Percentiles rank a stretch among this genome's conserved stretches.
phyloP scores from a whole-genome alignment of 2,113 vertebrate species.

The Rhegmatorhina hoffmannsi region DNA sequence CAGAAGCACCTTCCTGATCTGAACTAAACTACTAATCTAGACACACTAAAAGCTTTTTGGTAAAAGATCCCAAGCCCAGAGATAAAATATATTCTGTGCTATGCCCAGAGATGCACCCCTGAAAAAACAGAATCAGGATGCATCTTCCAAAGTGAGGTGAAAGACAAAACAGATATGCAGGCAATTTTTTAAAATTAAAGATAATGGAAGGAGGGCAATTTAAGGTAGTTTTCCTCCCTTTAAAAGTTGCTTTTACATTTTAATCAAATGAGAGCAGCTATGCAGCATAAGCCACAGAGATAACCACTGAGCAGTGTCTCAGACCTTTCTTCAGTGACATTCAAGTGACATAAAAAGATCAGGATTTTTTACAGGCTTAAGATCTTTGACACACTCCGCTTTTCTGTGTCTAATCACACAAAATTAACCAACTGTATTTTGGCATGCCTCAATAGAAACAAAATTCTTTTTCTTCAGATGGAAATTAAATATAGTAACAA shows the following conservation, averaged over 20 bases:
- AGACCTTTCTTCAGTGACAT: not conserved
- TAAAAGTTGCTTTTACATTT: not conserved
- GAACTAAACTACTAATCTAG: not conserved
- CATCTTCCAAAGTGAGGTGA: not conserved
- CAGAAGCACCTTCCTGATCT: not conserved
- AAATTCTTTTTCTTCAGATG: not conserved
- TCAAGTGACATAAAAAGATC: not conserved
- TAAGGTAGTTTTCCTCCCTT: not conserved
- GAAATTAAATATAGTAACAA: not conserved
- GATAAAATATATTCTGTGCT: not conserved
- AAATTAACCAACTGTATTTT: not conserved
- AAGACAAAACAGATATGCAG: not conserved
- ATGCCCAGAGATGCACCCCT: not conserved
- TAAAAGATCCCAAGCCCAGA: not conserved
- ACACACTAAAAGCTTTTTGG: not conserved
- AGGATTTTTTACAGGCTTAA: not conserved
- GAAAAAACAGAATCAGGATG: not conserved
- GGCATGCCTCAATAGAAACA: not conserved
- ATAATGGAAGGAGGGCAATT: not conserved
- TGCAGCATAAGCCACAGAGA: not conserved
- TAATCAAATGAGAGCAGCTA: not conserved
- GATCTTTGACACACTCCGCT: not conserved
- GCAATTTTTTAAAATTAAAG: not conserved
- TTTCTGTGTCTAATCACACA: not conserved
- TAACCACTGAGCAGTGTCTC: not conserved